Base-by-base conservation (phyloP, 2,888 invertebrate species). In the Neoascia interrupta region DNA sequence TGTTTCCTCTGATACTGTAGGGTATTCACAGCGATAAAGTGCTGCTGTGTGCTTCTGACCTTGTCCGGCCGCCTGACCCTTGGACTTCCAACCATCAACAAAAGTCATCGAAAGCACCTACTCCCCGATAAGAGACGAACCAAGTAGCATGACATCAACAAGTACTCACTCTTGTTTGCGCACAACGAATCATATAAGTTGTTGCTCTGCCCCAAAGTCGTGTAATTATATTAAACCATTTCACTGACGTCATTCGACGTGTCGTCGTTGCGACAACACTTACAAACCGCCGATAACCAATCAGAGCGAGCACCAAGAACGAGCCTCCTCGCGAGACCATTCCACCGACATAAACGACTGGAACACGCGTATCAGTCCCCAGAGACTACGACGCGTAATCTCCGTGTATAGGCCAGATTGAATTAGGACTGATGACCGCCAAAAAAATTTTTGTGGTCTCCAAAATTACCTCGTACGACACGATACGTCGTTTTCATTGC, bases 201-300 rank as follows among this genome's bases (percentile, higher is more conserved):
- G n/a, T 37, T 18, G 34, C 49, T 41, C 28, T 39, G n/a, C n/a
- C n/a, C 39, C 8, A 41, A 26, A 11, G n/a, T 21, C 15, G 36
- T 70, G 36, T 18, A 64, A 58, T 58, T 74, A 58, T 45, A 8
- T 66, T 34, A 51, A n/a, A 45, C 51, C 45, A 34, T 63, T 23
- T 19, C 37, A 53, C 58, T 66, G 53, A 66, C 76, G 76, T 72
- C 76, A 60, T 19, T 39, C 8, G 53, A 5, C n/a, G 5, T 70
- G 58, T 37, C 43, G 16, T 8, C 28, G 43, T n/a, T n/a, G 34
- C 16, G 28, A 31, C 23, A 15, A 31, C 41, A 23, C 15, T 45
- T 36, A 53, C 21, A 53, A 60, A 54, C 26, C 51, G n/a, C n/a
- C n/a, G 37, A 58, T 31, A 66, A 45, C 76, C 76, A 76, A 76